Percentiles rank a stretch among this genome's conserved stretches.
These are phyloP conservation scores for Psittacula derbiana DNA, from an alignment of 2,797 vertebrate genomes.

Conservation along the genomic window DNA sequence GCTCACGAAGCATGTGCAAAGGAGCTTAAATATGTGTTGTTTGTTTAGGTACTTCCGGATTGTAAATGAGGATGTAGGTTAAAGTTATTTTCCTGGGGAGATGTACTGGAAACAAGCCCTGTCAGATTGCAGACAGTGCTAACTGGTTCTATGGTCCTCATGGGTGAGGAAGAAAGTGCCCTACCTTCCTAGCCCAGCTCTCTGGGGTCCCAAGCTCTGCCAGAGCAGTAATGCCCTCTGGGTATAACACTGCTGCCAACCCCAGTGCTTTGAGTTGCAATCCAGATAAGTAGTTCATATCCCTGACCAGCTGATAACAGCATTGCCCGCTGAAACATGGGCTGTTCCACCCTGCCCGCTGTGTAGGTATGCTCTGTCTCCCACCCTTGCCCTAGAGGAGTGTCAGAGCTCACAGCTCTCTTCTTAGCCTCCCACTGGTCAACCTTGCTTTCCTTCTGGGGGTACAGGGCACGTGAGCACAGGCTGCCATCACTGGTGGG, in stretches of 20 bases:
- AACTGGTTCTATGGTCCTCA: background rate
- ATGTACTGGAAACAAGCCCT: background rate
- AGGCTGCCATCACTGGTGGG: fast-evolving
- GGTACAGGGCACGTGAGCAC: fast-evolving
- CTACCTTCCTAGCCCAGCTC: background rate
- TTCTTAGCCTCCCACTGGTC: background rate
- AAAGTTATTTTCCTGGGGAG: background rate
- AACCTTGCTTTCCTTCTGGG: background rate
- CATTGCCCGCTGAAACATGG: background rate
- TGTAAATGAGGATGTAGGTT: background rate
- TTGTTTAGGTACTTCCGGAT: background rate
- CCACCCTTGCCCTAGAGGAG: background rate
- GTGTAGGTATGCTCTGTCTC: background rate
- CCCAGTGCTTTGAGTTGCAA: background rate
- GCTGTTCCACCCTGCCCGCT: background rate
- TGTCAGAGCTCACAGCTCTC: background rate
- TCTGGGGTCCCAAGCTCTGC: background rate
- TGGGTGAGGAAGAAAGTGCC: background rate
- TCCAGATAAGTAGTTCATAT: background rate
- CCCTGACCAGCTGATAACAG: background rate
- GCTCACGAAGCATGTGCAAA: background rate
- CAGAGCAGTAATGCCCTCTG: background rate
- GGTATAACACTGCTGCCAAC: background rate
- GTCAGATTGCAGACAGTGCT: background rate
- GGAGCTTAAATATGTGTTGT: background rate